phyloP scores from a whole-genome alignment of 2,113 vertebrate genomes.

The Scomber scombrus region DNA sequence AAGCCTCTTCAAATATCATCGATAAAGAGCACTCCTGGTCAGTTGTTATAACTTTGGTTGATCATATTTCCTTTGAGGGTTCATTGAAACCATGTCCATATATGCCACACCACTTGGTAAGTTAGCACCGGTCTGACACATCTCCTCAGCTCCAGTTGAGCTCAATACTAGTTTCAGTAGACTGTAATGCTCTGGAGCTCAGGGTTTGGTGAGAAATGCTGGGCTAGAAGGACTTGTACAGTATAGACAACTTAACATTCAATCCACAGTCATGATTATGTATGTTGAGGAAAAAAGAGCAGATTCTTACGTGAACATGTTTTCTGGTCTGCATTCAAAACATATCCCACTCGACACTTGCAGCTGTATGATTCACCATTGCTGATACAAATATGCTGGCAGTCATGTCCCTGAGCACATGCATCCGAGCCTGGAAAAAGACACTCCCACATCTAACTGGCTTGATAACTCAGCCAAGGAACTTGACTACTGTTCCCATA shows the following conservation, averaged over 20 bases:
- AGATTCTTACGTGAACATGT: constrained; percentile 83
- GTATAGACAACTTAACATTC: neutral
- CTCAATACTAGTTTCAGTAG: neutral
- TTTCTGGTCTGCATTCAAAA: constrained; percentile 84
- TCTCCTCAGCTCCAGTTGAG: neutral
- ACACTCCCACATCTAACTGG: constrained; percentile 23
- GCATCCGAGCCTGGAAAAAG: constrained; percentile 71
- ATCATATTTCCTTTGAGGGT: neutral
- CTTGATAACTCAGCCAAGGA: neutral
- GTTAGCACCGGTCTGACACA: neutral
- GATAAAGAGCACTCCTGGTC: neutral
- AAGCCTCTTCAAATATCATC: constrained; percentile 6
- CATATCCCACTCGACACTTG: constrained; percentile 82
- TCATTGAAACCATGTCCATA: constrained; percentile 7
- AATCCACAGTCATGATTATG: neutral
- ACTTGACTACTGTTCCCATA: neutral
- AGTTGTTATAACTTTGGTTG: neutral
- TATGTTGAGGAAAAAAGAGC: neutral
- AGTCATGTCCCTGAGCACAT: constrained; percentile 81
- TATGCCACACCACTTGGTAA: neutral
- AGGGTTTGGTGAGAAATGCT: neutral
- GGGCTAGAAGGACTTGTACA: neutral
- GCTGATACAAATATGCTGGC: constrained; percentile 85
- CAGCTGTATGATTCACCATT: constrained; percentile 74
- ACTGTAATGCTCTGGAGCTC: neutral